A percentile compares a stretch with the other conserved stretches of the same genome.
phyloP scores from a whole-genome alignment of 2,888 invertebrate genomes.

The Chouioia cunea region DNA sequence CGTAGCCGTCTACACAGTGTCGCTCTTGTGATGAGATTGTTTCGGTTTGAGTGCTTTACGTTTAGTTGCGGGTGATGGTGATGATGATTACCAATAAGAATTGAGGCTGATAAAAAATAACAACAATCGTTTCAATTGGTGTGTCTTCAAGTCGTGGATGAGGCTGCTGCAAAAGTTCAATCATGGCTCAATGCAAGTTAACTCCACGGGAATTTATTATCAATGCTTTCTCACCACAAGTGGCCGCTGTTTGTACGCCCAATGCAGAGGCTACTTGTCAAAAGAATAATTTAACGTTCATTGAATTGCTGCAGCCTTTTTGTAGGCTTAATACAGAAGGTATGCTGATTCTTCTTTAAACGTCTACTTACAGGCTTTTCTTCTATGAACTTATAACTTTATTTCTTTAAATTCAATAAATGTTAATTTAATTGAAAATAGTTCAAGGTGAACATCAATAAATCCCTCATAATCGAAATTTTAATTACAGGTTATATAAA shows the following conservation, averaged over 20 bases:
- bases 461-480: neutral
- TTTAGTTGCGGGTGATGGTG: too few relatives aligned
- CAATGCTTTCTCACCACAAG: constrained; percentile 89
- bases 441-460: neutral
- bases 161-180: neutral
- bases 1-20: too few relatives aligned
- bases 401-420: neutral
- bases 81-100: too few relatives aligned
- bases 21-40: too few relatives aligned
- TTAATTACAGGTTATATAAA: constrained; percentile 80
- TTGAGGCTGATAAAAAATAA: too few relatives aligned
- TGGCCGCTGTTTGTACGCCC: constrained; percentile 87
- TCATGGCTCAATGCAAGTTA: constrained; percentile 75
- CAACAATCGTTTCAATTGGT: too few relatives aligned
- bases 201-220: constrained; percentile 89
- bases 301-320: constrained; percentile 92
- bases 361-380: too few relatives aligned
- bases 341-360: constrained; percentile 62
- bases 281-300: constrained; percentile 91
- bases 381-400: too few relatives aligned
- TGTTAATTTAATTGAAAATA: neutral
- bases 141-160: too few relatives aligned
- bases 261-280: constrained; percentile 87
- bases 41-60: too few relatives aligned
- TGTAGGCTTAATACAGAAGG: constrained; percentile 81